A percentile compares a stretch with the other conserved stretches of the same genome.
These are phyloP conservation scores for Entelurus aequoreus DNA, from an alignment of 2,113 vertebrate species.

Conservation along the genomic window DNA sequence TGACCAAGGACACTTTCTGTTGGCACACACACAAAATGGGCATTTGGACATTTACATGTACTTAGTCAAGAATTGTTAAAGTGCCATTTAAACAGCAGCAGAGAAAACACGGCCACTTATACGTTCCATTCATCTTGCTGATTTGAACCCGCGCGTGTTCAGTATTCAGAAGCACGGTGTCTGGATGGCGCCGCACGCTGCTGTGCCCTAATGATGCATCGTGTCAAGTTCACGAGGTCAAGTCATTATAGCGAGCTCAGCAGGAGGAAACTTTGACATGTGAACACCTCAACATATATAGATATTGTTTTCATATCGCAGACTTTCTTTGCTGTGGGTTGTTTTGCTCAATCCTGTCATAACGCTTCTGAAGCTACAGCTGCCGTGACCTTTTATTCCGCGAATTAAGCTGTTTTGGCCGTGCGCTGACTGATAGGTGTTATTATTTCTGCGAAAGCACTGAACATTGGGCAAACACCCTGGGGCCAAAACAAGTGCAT, in stretches of 20 bases:
- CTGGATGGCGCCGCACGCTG: conserved; percentile 3
- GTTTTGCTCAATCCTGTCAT: conserved; percentile 27
- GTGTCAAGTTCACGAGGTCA: conserved; percentile 24
- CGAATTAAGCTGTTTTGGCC: conserved; percentile 72
- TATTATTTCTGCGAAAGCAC: conserved; percentile 73
- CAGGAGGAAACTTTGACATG: conserved; percentile 1
- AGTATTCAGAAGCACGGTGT: conserved; percentile 16
- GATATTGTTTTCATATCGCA: too few species aligned
- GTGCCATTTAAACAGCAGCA: conserved; percentile 17
- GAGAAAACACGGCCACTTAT: neutral
- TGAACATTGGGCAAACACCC: conserved; percentile 69
- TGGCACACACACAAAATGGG: conserved; percentile 29
- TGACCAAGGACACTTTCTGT: conserved; percentile 53
- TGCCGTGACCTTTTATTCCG: conserved; percentile 76
- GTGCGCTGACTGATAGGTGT: conserved; percentile 68
- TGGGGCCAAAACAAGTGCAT: conserved; percentile 65
- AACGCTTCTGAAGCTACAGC: conserved; percentile 54
- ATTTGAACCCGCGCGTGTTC: conserved; percentile 17
- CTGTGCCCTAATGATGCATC: conserved; percentile 14
- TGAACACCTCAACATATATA: conserved; percentile 15
- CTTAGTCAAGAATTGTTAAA: conserved; percentile 15
- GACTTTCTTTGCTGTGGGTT: too few species aligned
- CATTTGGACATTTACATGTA: neutral
- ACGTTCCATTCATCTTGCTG: neutral
- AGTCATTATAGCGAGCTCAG: conserved; percentile 19